Base-by-base conservation (phyloP, 1,140 invertebrate genomes). In the Matsumurasca onukii region DNA sequence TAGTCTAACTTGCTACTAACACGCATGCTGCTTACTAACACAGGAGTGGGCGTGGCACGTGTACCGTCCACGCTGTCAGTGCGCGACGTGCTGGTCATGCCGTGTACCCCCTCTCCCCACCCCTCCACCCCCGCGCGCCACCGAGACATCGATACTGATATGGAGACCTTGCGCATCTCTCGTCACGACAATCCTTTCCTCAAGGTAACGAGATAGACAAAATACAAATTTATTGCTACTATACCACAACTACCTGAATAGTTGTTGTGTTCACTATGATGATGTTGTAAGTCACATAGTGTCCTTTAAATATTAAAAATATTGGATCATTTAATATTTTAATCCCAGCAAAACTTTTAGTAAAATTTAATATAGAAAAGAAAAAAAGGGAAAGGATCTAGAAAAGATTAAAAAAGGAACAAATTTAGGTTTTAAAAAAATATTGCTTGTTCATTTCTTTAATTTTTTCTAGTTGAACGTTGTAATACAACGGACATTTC, bases 171-270 rank as follows among this genome's bases (percentile, higher is more conserved):
- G 27, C 83, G 89, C 70, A 82, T 91, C 24, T 92, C 90, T 30
- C 80, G 91, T 69, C 89, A 92, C 80, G 91, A 93, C 77, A 92
- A 93, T 82, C 91, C 91, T 25, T 92, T 90, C 78, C 80, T 93
- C 69, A 87, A 90, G 83, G 89, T 89, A 76, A 57, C 13, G n/a
- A n/a, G n/a, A n/a, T n/a, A n/a, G n/a, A n/a, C 24, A 9, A 31
- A 69, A 51, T 52, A 2, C 25, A 17, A 12, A 51, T 62, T 2
- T 22, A 49, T 39, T 15, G 1, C 39, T 68, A 25, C 62, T 49
- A 66, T 70, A 68, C 39, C 64, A 59, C n/a, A 69, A 24, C 15
- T 51, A 69, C 45, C n/a, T 12, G 39, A 45, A 45, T 45, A 12
- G 12, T 45, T 45, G n/a, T 45, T 45, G 12, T 45, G n/a, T 12